Base-by-base conservation (phyloP, 2,888 invertebrate species). In the Callimorpha dominula region DNA sequence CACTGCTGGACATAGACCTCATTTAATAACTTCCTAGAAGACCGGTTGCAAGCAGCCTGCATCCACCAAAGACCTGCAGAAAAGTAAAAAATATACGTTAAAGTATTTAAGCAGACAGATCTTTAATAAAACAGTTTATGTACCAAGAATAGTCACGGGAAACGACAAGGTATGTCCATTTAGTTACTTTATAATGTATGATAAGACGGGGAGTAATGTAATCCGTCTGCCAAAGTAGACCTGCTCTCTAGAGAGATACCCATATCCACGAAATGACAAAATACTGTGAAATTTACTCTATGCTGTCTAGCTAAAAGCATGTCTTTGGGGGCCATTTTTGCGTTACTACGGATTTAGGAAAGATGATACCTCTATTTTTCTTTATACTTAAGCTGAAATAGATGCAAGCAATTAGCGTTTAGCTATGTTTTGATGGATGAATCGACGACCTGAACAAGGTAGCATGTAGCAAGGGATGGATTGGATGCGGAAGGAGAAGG, bases 151-250 rank as follows among this genome's bases (percentile, higher is more conserved):
- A 66, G 40, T 66, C 42, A 40, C 52, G 40, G 40, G n/a, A 14
- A 54, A 43, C 54, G 42, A 67, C 42, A 17, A 67, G 31, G 42
- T 42, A 17, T 67, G 42, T 54, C 54, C 68, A 68, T 46, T 60
- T 60, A 68, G 60, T 62, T 68, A 46, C 68, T 68, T 46, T 31
- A 57, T 68, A 65, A 65, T 65, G 65, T 65, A 65, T 50, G 65
- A 67, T 67, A n/a, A 54, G 54, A 54, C 67, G 14, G 67, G 54
- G 54, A 54, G 67, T 52, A 54, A 31, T 67, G 42, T 54, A 67
- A 66, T 66, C 31, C 31, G 31, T 31, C 31, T 31, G 52, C 66
- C 52, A 54, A 67, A 67, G 52, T 67, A 54, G 67, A 50, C 67
- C n/a, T 17, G 7, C n/a, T 54, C 68, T 49, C 60, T 31, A 15